Base-by-base conservation (phyloP, 2,113 vertebrate species). In the Anarrhichthys ocellatus region DNA sequence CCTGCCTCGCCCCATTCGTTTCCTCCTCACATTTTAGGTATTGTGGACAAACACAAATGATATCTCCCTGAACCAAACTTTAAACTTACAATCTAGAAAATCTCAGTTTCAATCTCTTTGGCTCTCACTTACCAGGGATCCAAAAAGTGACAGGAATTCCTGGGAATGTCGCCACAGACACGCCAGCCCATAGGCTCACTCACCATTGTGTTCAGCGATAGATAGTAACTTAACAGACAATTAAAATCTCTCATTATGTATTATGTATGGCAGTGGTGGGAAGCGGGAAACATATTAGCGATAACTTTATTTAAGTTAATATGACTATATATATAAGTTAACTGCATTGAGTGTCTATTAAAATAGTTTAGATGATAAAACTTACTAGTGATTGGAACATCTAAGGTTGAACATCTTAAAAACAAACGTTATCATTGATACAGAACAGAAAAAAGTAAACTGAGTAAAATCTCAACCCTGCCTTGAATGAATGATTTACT, bases 31-130 rank as follows among this genome's bases (percentile, higher is more conserved):
- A 7, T 50, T 48, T 27, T 38, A 84, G 73, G 52, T 76, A 72
- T 42, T 73, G 81, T 75, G 73, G 73, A 73, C 44, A 42, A 75
- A 62, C 69, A 69, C 4, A 20, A 27, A 13, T 15, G 59, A 40
- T 2, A 34, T 22, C 6, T 50, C 50, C 20, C 13, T 50, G 48
- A 34, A 5, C 42, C 44, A 13, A 24, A 61, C 20, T 40, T 44
- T 34, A 24, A 42, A 56, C 22, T n/a, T 56, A 24, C 52, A 13
- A 56, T 56, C n/a, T 32, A 18, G 29, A 34, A 18, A 18, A 32
- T 18, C 15, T 32, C 59, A 17, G 29, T 32, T 32, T 34, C 2
- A 6, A 9, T 34, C 15, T 18, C 29, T 32, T 61, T 34, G 59
- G 29, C 2, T 61, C 27, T 61, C 59, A 61, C 29, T 34, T 34